A percentile compares a stretch with the other conserved stretches of the same genome.
These are phyloP conservation scores for Eilema sororculum DNA, from an alignment of 2,888 invertebrate genomes.

Conservation along the genomic window DNA sequence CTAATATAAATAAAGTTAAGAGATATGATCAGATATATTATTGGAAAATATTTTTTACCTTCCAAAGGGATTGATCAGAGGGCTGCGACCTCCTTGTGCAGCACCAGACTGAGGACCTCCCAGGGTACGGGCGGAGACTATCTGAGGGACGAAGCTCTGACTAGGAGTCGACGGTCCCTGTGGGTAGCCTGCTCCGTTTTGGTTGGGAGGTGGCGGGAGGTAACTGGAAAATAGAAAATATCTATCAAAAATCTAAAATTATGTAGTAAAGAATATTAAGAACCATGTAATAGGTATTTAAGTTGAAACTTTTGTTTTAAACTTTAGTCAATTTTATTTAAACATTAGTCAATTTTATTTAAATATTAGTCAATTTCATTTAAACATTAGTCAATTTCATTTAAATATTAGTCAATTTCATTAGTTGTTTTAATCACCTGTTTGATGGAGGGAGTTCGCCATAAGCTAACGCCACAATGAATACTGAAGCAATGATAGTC, in stretches of 20 bases:
- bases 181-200: slow-evolving; percentile 62
- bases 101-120: slow-evolving; percentile 35
- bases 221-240: slow-evolving; percentile 62
- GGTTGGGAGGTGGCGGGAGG: slow-evolving; percentile 70
- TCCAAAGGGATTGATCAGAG: slow-evolving; percentile 60
- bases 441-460: slow-evolving; percentile 77
- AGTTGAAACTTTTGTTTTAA: too few relatives aligned
- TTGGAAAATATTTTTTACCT: slow-evolving; percentile 61
- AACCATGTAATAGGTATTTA: too few relatives aligned
- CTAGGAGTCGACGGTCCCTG: slow-evolving; percentile 53
- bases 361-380: background rate
- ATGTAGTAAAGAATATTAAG: too few relatives aligned
- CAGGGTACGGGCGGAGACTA: slow-evolving; percentile 71
- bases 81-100: slow-evolving; percentile 36
- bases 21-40: too few relatives aligned
- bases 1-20: too few relatives aligned
- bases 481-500: slow-evolving; percentile 57
- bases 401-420: background rate
- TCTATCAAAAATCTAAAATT: background rate
- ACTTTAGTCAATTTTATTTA: too few relatives aligned
- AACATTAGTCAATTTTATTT: background rate
- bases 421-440: slow-evolving; percentile 60
- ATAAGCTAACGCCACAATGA: slow-evolving; percentile 57
- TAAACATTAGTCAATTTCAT: too few relatives aligned
- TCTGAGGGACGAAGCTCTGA: slow-evolving; percentile 58